phyloP scores from a whole-genome alignment of 1,140 invertebrate genomes.

The Trinorchestia longiramus region DNA sequence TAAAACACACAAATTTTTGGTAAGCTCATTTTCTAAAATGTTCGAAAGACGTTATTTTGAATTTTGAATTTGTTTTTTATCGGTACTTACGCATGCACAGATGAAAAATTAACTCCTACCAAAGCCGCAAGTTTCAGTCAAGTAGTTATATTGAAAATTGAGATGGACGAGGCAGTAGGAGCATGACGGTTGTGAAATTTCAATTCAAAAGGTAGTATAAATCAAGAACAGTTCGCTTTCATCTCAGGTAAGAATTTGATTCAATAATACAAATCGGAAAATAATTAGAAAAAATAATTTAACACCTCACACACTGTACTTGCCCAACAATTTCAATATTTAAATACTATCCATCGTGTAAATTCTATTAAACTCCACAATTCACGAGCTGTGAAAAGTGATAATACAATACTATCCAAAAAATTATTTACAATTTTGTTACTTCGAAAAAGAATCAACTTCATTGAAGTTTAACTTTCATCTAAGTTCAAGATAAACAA shows the following conservation, averaged over 20 bases:
- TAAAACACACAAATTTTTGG: not conserved
- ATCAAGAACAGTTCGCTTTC: too few species aligned
- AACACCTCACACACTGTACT: too few species aligned
- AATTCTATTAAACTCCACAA: too few species aligned
- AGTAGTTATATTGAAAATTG: not conserved
- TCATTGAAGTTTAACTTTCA: not conserved
- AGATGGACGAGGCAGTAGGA: not conserved
- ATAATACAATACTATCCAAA: not conserved
- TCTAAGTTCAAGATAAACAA: not conserved
- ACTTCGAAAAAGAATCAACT: not conserved
- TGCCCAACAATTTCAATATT: too few species aligned
- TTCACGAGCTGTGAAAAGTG: too few species aligned
- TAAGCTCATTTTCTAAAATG: not conserved
- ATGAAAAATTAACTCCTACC: not conserved
- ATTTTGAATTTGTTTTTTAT: not conserved
- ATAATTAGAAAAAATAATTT: too few species aligned
- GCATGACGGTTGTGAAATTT: too few species aligned
- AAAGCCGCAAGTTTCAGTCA: not conserved
- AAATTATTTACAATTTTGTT: not conserved
- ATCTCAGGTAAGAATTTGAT: too few species aligned
- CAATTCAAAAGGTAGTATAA: too few species aligned
- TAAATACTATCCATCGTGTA: too few species aligned
- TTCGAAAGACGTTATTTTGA: not conserved
- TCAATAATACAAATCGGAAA: too few species aligned
- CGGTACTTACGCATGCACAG: not conserved